Conservation (phyloP, 2,113 vertebrate species). For the Mesembrinibis cayennensis region DNA sequence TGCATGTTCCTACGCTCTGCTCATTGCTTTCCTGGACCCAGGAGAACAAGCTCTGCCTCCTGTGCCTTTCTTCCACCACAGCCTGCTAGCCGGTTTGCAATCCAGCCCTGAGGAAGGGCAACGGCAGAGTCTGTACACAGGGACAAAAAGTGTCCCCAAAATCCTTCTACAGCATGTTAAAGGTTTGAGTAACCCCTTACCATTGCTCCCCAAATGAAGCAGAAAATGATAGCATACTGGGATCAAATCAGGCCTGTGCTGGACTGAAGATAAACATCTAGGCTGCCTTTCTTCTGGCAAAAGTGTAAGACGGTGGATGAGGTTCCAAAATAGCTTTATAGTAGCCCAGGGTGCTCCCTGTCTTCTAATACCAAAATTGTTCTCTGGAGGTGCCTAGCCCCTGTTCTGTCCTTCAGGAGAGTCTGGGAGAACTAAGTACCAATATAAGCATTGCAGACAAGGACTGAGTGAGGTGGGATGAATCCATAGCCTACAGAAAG, state of each 20-base stretch:
- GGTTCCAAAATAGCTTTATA: neutral
- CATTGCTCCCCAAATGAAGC: neutral
- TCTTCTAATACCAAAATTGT: neutral
- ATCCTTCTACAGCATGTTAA: neutral
- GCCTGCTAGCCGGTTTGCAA: neutral
- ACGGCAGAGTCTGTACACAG: fast-evolving
- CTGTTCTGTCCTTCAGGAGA: neutral
- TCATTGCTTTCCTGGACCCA: neutral
- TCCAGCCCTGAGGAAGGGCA: neutral
- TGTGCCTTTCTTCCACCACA: neutral
- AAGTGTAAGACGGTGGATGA: neutral
- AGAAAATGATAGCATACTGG: fast-evolving
- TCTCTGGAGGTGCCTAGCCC: neutral
- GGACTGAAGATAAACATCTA: neutral
- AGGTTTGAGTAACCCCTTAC: neutral
- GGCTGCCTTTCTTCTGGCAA: neutral
- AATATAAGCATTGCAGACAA: neutral
- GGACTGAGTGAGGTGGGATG: neutral
- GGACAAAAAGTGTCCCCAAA: neutral
- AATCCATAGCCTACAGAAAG: neutral
- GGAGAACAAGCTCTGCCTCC: neutral
- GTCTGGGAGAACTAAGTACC: neutral
- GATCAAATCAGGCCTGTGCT: neutral
- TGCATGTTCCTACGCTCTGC: neutral
- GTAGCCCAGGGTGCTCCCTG: neutral